Conservation (phyloP, 64 coral and sea anemone genomes). For the Pocillopora verrucosa region DNA sequence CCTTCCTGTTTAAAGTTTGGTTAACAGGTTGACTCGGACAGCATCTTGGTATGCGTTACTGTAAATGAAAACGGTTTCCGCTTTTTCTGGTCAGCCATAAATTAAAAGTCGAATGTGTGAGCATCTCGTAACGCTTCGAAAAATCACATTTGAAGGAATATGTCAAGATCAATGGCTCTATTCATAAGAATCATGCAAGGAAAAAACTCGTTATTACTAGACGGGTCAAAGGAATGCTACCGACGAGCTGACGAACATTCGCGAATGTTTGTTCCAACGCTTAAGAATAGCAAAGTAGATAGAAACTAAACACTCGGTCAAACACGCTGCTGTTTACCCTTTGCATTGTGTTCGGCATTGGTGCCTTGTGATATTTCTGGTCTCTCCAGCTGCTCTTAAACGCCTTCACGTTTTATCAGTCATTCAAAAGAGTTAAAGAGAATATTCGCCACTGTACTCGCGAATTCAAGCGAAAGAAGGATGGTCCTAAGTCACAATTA, state of each 20-base stretch:
- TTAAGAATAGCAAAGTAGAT: constrained; percentile 4
- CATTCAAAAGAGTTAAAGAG: background rate
- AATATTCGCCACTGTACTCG: background rate
- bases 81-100: background rate
- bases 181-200: constrained; percentile 29
- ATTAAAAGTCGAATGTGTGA: constrained; percentile 24
- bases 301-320: constrained; percentile 11
- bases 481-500: background rate
- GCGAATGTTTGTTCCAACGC: constrained; percentile 40
- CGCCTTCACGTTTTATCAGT: constrained; percentile 2
- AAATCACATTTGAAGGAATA: constrained; percentile 42
- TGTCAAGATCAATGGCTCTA: constrained; percentile 44
- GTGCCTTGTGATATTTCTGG: constrained; percentile 17
- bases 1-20: constrained; percentile 5
- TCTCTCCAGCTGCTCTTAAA: constrained; percentile 27
- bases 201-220: constrained; percentile 3
- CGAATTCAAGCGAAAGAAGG: background rate
- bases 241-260: background rate
- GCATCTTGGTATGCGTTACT: constrained; percentile 16
- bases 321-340: constrained; percentile 21
- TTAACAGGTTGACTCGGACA: background rate
- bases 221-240: background rate
- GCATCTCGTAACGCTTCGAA: constrained; percentile 38
- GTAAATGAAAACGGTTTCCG: constrained; percentile 21
- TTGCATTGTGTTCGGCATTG: constrained; percentile 18